Base-by-base conservation (phyloP, 2,888 invertebrate genomes). In the Clanis bilineata region DNA sequence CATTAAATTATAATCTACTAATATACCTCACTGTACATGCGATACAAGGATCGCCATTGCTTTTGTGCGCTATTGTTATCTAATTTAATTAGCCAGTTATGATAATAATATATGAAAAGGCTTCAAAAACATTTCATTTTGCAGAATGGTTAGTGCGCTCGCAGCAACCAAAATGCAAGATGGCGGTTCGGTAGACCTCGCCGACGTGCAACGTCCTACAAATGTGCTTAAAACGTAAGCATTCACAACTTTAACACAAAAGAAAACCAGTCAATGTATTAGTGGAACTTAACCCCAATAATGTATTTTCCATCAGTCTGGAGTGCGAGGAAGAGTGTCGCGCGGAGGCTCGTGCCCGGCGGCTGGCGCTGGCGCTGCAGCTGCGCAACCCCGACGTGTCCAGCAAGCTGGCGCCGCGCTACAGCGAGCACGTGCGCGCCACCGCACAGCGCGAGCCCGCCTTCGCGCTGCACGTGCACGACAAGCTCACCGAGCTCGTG, bases 261-360 rank as follows among this genome's bases (percentile, higher is more conserved):
- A n/a, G n/a, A n/a, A n/a, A n/a, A n/a, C n/a, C n/a, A n/a, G n/a
- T n/a, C n/a, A n/a, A n/a, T n/a, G n/a, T n/a, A n/a, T n/a, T n/a
- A n/a, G n/a, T n/a, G n/a, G n/a, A n/a, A n/a, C n/a, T n/a, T n/a
- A n/a, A n/a, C n/a, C n/a, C n/a, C n/a, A n/a, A n/a, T n/a, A n/a
- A n/a, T n/a, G n/a, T n/a, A n/a, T n/a, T n/a, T n/a, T n/a, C n/a
- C n/a, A n/a, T n/a, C n/a, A 96, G 96, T 2, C 85, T 99, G 77
- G 97, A 98, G 68, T 99, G 99, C 89, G 97, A 96, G 80, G 97
- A 98, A 67, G 98, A 98, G 73, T 99, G 99, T 85, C 95, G 96
- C 59, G 86, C 96, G 38, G 93, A 97, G 58, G 98, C 98, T 71
- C 95, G 99, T 61, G 98, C 98, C 80, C 94, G 97, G 1, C 95